These are phyloP conservation scores for Brachionichthys hirsutus DNA, from an alignment of 2,113 vertebrate genomes.

Conservation along the genomic window DNA sequence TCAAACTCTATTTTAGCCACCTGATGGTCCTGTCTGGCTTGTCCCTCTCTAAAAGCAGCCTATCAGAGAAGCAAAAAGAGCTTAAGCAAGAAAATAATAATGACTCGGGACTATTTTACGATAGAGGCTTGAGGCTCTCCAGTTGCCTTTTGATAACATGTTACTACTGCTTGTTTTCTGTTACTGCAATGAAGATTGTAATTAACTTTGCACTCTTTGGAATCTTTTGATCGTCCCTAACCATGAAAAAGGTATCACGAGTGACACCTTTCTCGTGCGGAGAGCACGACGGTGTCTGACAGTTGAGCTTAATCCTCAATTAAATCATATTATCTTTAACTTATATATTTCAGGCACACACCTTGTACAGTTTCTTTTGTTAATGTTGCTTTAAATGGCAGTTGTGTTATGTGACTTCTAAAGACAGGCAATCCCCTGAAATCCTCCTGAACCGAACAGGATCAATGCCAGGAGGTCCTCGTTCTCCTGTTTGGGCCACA, in stretches of 20 bases:
- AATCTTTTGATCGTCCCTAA: not conserved
- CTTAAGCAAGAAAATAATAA: too few species aligned
- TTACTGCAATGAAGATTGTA: too few species aligned
- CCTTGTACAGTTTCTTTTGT: not conserved
- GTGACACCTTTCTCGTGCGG: constrained; percentile 7
- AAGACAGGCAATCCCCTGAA: constrained; percentile 58
- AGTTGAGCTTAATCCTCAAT: not conserved
- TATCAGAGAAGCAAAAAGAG: too few species aligned
- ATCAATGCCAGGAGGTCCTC: constrained; percentile 39
- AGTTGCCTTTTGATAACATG: too few species aligned
- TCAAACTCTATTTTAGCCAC: too few species aligned
- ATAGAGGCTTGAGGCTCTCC: too few species aligned
- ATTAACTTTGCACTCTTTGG: not conserved
- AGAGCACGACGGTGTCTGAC: not conserved
- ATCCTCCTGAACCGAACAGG: constrained; percentile 71
- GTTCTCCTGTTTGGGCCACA: not conserved
- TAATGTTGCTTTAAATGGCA: constrained; percentile 1
- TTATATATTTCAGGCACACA: not conserved
- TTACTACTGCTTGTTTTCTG: too few species aligned
- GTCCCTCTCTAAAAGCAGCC: too few species aligned
- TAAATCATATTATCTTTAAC: not conserved
- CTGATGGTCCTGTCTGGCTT: too few species aligned
- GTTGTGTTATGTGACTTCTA: constrained; percentile 15
- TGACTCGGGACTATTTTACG: too few species aligned
- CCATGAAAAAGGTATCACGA: not conserved